Base-by-base conservation (phyloP, 2,797 vertebrate species). In the Varecia variegata region DNA sequence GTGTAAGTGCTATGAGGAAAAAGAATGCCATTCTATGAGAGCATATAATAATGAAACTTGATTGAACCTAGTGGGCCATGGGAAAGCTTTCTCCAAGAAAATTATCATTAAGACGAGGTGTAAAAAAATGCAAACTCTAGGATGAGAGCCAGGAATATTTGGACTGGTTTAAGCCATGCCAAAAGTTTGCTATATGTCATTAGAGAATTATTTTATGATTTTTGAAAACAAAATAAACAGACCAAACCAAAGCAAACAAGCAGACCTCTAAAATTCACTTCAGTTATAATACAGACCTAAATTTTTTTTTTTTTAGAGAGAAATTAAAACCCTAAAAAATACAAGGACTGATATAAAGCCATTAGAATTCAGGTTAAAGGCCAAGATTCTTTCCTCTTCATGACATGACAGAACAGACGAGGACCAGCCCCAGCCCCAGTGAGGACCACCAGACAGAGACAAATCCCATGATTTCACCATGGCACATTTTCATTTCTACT, bases 221-320 rank as follows among this genome's bases (percentile, higher is more conserved):
- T 93, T 73, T 30, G 35, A 65, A 76, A 60, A 77, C 25, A 77
- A 95, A 95, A 65, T 58, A 96, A 92, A 35, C 23, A 71, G 62
- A 38, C 21, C 30, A 84, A 94, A 71, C 17, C 3, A 79, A 73
- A 30, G 23, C 47, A 81, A 43, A 67, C 4, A 7, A 80, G 30
- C 30, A 94, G 84, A 91, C 7, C 12, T 93, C n/a, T 32, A 54
- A 13, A 5, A 17, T 87, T 14, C 14, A 27, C 18, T 74, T 93
- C 52, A 56, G 17, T 68, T 87, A 10, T 47, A 70, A n/a, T 5
- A 11, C 0, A 74, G 10, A 54, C 4, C 56, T 14, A 62, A 8
- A 11, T 20, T 17, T 52, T 65, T 93, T 65, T 93, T 95, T 79
- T 47, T n/a, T 45, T 45, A 40, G 27, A 90, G 3, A 68, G 30